A percentile compares a stretch with the other conserved stretches of the same genome.
phyloP scores from a whole-genome alignment of 2,797 vertebrate species.

The Rhynchotus rufescens region DNA sequence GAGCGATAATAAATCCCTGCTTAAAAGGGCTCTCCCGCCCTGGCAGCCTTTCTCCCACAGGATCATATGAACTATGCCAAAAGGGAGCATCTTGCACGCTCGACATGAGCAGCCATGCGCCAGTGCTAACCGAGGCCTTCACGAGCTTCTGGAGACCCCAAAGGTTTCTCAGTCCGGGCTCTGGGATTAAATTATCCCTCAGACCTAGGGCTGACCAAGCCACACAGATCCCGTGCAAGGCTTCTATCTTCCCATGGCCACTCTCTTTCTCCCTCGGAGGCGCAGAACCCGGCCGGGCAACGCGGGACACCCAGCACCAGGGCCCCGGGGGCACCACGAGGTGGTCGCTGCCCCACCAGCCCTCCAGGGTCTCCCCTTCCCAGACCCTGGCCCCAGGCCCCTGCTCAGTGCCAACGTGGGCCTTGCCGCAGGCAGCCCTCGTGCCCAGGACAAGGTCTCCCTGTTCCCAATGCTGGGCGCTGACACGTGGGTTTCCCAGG shows the following conservation, averaged over 20 bases:
- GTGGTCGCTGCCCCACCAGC: rapidly evolving
- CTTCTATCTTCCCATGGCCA: background rate
- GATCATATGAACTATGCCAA: background rate
- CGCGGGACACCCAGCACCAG: too few species aligned
- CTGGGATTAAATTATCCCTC: background rate
- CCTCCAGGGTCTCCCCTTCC: background rate
- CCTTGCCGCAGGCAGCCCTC: background rate
- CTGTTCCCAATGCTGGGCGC: too few species aligned
- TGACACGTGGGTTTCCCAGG: background rate
- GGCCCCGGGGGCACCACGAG: background rate
- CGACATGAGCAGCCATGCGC: rapidly evolving
- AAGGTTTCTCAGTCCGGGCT: background rate
- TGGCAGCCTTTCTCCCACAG: background rate
- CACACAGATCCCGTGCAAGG: background rate
- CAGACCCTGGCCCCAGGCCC: background rate
- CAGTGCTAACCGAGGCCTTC: background rate
- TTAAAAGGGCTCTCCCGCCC: background rate
- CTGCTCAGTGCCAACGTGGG: background rate
- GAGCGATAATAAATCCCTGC: background rate
- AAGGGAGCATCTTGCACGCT: background rate
- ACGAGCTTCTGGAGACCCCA: background rate
- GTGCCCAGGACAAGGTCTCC: too few species aligned
- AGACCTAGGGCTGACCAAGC: background rate
- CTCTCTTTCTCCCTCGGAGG: background rate
- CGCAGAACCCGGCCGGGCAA: background rate